Percentiles rank a stretch among this genome's conserved stretches.
These are phyloP conservation scores for Eupithecia vulgata DNA, from an alignment of 2,888 invertebrate species.

Conservation along the genomic window DNA sequence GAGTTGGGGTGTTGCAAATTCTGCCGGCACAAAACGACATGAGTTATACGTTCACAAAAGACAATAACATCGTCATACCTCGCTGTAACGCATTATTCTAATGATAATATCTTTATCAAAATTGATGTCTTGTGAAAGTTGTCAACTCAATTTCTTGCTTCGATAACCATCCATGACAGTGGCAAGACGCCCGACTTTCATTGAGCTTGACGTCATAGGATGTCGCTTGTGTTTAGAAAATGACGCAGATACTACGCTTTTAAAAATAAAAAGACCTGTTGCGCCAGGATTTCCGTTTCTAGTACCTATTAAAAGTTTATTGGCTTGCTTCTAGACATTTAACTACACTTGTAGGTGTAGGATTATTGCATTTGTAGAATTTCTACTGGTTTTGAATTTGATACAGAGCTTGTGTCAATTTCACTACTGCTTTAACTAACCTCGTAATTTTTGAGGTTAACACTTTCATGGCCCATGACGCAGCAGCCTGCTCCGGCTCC, in stretches of 20 bases:
- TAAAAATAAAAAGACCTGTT: constrained; percentile 12
- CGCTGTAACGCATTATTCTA: constrained; percentile 5
- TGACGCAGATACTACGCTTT: constrained; percentile 14
- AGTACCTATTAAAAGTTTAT: constrained; percentile 7
- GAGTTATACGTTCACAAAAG: neutral
- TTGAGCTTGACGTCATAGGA: constrained; percentile 26
- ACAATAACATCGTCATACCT: neutral
- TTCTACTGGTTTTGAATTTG: neutral
- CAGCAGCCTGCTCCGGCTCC: no score
- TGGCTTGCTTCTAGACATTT: neutral
- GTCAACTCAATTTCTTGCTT: constrained; percentile 34
- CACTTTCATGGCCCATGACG: no score
- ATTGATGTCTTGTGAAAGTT: constrained; percentile 34
- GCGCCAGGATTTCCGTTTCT: constrained; percentile 10
- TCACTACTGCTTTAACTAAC: neutral
- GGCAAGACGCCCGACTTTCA: constrained; percentile 30
- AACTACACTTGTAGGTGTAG: neutral
- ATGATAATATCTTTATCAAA: constrained; percentile 28
- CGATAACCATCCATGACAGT: constrained; percentile 29
- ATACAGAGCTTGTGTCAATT: neutral
- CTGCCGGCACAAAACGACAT: no score
- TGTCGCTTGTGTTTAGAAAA: constrained; percentile 22
- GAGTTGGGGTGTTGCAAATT: no score
- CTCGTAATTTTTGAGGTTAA: neutral
- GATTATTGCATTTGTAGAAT: neutral